Percentiles rank a stretch among this genome's conserved stretches.
These are phyloP conservation scores for Oxyscelio sp. DNA, from an alignment of 2,888 invertebrate genomes.

Conservation along the genomic window DNA sequence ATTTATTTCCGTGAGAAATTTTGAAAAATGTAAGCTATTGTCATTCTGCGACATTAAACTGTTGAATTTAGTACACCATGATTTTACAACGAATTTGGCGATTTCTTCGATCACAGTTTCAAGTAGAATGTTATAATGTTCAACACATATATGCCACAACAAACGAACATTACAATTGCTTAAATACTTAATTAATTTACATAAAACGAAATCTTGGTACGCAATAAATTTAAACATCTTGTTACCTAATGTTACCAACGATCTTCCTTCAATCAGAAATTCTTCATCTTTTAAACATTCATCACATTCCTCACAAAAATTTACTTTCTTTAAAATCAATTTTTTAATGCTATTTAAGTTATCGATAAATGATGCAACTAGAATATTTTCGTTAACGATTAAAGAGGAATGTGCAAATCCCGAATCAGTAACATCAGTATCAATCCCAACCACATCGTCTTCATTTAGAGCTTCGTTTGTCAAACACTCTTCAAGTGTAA, in stretches of 20 bases:
- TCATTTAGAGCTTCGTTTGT: neutral
- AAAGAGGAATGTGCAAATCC: neutral
- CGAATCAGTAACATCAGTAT: neutral
- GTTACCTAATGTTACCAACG: neutral
- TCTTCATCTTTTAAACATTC: conserved; percentile 2
- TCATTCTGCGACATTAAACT: neutral
- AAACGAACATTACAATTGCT: neutral
- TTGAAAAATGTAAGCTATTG: neutral
- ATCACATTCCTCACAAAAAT: neutral
- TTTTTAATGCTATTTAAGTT: neutral
- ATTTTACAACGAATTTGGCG: neutral
- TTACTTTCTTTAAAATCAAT: neutral
- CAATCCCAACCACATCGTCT: neutral
- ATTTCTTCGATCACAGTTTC: neutral
- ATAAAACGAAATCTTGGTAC: neutral
- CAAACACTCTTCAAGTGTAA: neutral
- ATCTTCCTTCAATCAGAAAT: neutral
- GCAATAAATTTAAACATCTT: neutral
- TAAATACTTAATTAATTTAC: neutral
- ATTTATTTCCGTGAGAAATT: neutral
- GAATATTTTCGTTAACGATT: neutral
- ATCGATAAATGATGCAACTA: neutral
- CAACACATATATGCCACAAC: neutral
- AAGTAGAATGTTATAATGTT: neutral
- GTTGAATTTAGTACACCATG: neutral